Conservation (phyloP, 2,797 vertebrate genomes). For the Helarctos malayanus region DNA sequence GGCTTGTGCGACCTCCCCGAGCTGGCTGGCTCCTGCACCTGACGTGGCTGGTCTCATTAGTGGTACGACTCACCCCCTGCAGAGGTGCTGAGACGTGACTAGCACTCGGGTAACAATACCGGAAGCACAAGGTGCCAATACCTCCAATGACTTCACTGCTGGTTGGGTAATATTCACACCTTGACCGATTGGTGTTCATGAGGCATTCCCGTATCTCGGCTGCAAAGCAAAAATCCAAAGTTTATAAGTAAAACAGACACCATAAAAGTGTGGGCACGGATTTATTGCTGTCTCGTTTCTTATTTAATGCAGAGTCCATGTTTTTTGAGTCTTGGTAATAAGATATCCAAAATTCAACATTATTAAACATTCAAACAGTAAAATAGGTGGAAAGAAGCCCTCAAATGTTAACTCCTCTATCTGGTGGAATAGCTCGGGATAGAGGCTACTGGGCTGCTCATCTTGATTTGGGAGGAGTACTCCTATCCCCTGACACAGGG, state of each 20-base stretch:
- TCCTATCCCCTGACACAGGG: background rate
- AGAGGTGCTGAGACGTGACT: background rate
- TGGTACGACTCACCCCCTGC: background rate
- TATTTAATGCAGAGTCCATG: slow-evolving; percentile 63
- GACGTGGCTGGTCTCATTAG: background rate
- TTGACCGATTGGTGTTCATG: background rate
- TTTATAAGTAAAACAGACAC: background rate
- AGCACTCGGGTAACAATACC: background rate
- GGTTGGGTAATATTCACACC: background rate
- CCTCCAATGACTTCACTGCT: background rate
- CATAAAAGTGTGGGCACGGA: background rate
- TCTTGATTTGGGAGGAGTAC: background rate
- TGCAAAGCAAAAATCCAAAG: slow-evolving; percentile 20
- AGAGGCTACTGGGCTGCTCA: background rate
- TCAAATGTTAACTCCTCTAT: slow-evolving; percentile 25
- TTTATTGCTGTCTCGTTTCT: slow-evolving; percentile 74
- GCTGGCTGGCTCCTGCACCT: background rate
- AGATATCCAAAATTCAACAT: slow-evolving; percentile 80
- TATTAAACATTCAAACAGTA: slow-evolving; percentile 79
- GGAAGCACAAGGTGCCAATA: rapidly evolving
- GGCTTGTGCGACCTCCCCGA: background rate
- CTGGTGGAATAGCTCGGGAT: background rate
- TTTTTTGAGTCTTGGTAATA: slow-evolving; percentile 73
- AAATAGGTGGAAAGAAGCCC: slow-evolving; percentile 38
- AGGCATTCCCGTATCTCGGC: background rate